Conservation (phyloP, 2,113 vertebrate species). For the Cinclus cinclus region DNA sequence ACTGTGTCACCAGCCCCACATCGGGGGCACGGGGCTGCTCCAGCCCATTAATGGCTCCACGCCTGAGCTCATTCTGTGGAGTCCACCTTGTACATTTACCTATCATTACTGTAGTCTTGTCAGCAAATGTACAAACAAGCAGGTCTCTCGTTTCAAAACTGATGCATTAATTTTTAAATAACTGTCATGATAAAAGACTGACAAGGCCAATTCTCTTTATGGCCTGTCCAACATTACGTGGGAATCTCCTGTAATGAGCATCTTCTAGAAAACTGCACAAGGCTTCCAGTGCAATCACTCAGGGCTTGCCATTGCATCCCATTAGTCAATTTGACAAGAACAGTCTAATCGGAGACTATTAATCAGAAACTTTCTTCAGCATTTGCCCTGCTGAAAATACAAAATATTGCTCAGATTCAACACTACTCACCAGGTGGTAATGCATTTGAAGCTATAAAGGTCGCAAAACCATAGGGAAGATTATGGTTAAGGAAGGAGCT, state of each 20-base stretch:
- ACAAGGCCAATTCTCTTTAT: slow-evolving; percentile 56
- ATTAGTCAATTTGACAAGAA: slow-evolving; percentile 73
- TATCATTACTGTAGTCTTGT: background rate
- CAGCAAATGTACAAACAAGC: slow-evolving; percentile 51
- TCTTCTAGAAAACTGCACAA: slow-evolving; percentile 52
- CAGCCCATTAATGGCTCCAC: background rate
- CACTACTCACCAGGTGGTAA: background rate
- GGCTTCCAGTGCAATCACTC: slow-evolving; percentile 53
- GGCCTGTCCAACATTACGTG: slow-evolving; percentile 49
- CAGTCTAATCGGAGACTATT: slow-evolving; percentile 50
- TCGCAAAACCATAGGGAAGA: background rate
- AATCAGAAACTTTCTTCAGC: slow-evolving; percentile 50
- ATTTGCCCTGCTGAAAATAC: slow-evolving; percentile 33
- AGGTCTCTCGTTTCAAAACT: background rate
- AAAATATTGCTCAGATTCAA: background rate
- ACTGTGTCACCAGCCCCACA: background rate
- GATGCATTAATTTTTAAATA: slow-evolving; percentile 63
- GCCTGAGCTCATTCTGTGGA: background rate
- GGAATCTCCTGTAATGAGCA: slow-evolving; percentile 70
- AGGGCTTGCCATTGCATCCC: slow-evolving; percentile 50
- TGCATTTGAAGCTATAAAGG: background rate
- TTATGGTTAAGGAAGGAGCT: background rate
- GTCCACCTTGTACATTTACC: slow-evolving; percentile 17
- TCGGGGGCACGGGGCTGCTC: background rate
- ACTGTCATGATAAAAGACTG: slow-evolving; percentile 61